Percentiles rank a stretch among this genome's conserved stretches.
Conservation (phyloP, 2,113 vertebrate species). For the Lophotis ruficrista region DNA sequence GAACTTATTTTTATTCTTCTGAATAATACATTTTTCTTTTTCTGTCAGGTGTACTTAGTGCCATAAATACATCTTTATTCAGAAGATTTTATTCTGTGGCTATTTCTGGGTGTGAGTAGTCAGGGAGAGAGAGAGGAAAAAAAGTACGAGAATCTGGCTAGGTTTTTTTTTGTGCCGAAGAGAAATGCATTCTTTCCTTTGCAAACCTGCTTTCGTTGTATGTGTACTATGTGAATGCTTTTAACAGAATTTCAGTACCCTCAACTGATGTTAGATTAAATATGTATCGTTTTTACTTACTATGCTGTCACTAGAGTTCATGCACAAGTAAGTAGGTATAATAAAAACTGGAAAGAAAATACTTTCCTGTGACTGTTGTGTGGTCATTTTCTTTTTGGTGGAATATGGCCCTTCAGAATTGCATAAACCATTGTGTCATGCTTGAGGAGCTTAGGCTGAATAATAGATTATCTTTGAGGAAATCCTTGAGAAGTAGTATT, state of each 20-base stretch:
- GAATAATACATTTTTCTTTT: neutral
- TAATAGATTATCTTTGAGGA: neutral
- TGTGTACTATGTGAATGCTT: neutral
- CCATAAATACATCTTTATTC: neutral
- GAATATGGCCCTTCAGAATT: neutral
- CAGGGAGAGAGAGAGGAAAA: too few species aligned
- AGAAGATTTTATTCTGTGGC: neutral
- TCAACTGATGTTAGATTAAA: neutral
- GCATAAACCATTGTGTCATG: neutral
- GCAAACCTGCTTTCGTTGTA: neutral
- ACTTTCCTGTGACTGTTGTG: neutral
- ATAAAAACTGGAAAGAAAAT: neutral
- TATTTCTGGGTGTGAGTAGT: neutral
- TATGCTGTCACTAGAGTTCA: neutral
- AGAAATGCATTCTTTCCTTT: neutral
- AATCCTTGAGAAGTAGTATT: neutral
- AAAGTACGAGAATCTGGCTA: neutral
- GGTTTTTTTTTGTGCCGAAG: neutral
- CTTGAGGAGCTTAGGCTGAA: neutral
- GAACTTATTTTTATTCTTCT: slow-evolving; percentile 7
- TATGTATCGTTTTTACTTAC: neutral
- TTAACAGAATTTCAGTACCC: neutral
- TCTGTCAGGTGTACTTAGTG: neutral
- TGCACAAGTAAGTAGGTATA: neutral
- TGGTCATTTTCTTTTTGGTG: neutral